Percentiles rank a stretch among this genome's conserved stretches.
These are phyloP conservation scores for Drosophila mayri DNA, from an alignment of 1,140 invertebrate genomes.

Conservation along the genomic window DNA sequence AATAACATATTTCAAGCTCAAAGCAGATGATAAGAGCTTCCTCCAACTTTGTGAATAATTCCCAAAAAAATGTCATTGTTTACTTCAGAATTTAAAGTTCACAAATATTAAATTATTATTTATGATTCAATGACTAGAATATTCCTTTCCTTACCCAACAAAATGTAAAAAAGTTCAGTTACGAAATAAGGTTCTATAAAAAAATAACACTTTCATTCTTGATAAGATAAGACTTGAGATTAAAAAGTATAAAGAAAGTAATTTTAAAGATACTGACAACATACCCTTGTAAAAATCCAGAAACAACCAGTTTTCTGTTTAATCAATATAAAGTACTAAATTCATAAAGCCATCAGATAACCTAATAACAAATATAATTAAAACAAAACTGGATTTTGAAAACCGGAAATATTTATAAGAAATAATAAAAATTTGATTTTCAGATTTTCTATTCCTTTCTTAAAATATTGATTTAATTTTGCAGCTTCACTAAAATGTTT, in stretches of 20 bases:
- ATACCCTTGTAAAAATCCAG: background rate
- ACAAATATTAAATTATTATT: background rate
- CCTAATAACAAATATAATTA: background rate
- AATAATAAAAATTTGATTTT: background rate
- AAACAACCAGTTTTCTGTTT: background rate
- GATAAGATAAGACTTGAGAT: conserved; percentile 13
- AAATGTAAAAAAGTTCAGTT: background rate
- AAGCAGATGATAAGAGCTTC: too few relatives aligned
- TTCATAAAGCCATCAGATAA: background rate
- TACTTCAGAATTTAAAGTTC: background rate
- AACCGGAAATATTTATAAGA: background rate
- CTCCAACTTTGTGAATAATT: background rate
- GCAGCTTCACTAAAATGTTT: background rate
- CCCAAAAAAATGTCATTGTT: background rate
- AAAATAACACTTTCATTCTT: background rate
- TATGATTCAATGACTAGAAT: background rate
- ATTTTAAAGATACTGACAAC: background rate
- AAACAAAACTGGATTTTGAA: rapidly evolving
- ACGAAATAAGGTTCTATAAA: background rate
- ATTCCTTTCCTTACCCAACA: too few relatives aligned
- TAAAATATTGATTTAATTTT: too few relatives aligned
- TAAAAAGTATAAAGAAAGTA: background rate
- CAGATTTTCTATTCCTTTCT: too few relatives aligned
- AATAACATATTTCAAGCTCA: background rate
- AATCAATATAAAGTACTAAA: conserved; percentile 1